Percentiles rank a stretch among this genome's conserved stretches.
Evolutionary conservation across 2,113 vertebrate species (phyloP).

Genomic region (Apistogramma diplotaenia): DNA sequence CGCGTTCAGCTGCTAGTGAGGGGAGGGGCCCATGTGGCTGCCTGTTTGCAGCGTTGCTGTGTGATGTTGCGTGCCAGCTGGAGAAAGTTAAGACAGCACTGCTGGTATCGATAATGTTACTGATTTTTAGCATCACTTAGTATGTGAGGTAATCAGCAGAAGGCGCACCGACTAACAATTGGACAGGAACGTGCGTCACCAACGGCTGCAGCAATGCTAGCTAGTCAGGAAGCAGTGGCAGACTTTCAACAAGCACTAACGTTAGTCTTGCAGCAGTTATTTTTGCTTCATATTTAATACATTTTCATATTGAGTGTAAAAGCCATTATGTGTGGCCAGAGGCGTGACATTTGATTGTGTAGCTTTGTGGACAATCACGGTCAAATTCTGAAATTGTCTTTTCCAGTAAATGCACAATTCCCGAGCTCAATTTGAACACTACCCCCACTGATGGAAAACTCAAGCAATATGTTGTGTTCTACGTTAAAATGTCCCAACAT

Average conservation of each 20-base stretch:
- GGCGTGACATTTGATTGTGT: not conserved
- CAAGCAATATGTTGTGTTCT: not conserved
- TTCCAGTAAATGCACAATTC: not conserved
- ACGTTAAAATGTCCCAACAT: not conserved
- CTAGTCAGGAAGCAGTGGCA: not conserved
- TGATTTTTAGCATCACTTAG: too few species aligned
- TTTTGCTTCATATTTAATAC: rapidly evolving
- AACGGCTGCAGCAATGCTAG: not conserved
- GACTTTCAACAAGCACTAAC: too few species aligned
- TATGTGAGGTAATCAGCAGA: not conserved
- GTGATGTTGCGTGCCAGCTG: too few species aligned
- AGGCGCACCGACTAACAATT: not conserved
- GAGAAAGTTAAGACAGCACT: too few species aligned
- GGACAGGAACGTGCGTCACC: not conserved
- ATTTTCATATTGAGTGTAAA: not conserved
- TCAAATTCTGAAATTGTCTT: not conserved
- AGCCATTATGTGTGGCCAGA: not conserved
- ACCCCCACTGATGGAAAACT: not conserved
- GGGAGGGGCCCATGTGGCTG: not conserved
- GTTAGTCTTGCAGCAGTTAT: not conserved
- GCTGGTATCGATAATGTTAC: not conserved
- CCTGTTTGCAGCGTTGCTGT: not conserved
- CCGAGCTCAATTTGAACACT: not conserved
- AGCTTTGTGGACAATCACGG: not conserved
- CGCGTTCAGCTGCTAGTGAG: not conserved